Evolutionary conservation across 2,113 vertebrate genomes (phyloP).

Genomic region (Stegostoma tigrinum): DNA sequence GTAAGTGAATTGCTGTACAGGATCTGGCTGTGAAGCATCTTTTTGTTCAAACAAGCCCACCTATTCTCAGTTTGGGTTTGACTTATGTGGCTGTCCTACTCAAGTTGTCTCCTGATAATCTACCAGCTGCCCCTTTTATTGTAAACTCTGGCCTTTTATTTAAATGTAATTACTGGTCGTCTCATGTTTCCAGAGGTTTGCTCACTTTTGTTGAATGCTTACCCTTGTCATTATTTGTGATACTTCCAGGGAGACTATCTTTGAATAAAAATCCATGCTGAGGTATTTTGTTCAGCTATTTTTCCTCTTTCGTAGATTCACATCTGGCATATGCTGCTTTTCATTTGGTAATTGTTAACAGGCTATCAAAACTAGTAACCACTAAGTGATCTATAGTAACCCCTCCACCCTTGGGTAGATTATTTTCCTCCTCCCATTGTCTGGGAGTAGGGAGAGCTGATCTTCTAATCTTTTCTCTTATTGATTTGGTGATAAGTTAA

Average conservation of each 20-base stretch:
- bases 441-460: neutral
- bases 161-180: neutral
- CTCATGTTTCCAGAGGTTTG: neutral
- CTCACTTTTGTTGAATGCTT: neutral
- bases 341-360: no score
- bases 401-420: neutral
- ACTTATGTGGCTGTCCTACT: neutral
- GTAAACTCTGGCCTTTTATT: neutral
- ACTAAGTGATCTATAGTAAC: neutral
- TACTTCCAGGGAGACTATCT: neutral
- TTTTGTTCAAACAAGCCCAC: neutral
- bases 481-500: neutral
- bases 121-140: neutral
- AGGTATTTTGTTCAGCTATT: neutral
- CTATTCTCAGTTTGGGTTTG: neutral
- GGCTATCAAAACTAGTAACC: no score
- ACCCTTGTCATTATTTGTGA: neutral
- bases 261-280: neutral
- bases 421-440: neutral
- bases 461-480: neutral
- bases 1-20: neutral
- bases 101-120: neutral
- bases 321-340: neutral
- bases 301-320: neutral
- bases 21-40: neutral